A percentile compares a stretch with the other conserved stretches of the same genome.
Evolutionary conservation across 2,888 invertebrate species (phyloP).

Genomic region (Zhengitettix transpicula): DNA sequence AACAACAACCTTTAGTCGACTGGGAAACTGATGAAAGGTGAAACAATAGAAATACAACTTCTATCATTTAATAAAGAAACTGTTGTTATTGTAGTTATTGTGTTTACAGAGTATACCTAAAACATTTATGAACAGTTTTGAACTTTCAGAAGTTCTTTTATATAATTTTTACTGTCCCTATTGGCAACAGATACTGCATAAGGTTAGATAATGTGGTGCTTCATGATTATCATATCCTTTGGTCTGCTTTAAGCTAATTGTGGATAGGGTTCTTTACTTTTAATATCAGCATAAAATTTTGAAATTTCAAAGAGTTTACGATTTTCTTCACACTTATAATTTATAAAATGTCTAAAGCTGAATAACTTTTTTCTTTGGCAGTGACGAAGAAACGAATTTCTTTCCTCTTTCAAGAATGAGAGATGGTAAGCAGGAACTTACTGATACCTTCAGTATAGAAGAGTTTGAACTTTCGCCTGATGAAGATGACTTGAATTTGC

Average conservation of each 20-base stretch:
- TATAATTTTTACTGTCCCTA: no score
- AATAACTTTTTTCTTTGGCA: slow-evolving; percentile 14
- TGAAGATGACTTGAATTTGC: slow-evolving; percentile 30
- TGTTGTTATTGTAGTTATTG: no score
- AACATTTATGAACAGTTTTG: no score
- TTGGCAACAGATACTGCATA: no score
- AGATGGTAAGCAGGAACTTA: slow-evolving; percentile 31
- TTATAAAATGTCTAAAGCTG: no score
- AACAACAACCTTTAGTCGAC: slow-evolving; percentile 38
- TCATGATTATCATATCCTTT: no score
- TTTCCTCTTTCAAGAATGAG: slow-evolving; percentile 29
- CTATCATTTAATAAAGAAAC: no score
- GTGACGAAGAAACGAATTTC: slow-evolving; percentile 35
- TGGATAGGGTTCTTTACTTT: not conserved
- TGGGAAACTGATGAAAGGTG: slow-evolving; percentile 40
- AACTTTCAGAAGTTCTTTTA: no score
- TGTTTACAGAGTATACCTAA: no score
- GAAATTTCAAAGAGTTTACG: not conserved
- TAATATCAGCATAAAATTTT: not conserved
- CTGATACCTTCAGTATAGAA: slow-evolving; percentile 39
- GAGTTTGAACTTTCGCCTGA: slow-evolving; percentile 33
- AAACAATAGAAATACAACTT: no score
- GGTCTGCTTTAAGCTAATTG: no score
- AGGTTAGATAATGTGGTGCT: no score
- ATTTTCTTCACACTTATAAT: not conserved